Base-by-base conservation (phyloP, 2,888 invertebrate species). In the Scrobipalpa atriplicella region DNA sequence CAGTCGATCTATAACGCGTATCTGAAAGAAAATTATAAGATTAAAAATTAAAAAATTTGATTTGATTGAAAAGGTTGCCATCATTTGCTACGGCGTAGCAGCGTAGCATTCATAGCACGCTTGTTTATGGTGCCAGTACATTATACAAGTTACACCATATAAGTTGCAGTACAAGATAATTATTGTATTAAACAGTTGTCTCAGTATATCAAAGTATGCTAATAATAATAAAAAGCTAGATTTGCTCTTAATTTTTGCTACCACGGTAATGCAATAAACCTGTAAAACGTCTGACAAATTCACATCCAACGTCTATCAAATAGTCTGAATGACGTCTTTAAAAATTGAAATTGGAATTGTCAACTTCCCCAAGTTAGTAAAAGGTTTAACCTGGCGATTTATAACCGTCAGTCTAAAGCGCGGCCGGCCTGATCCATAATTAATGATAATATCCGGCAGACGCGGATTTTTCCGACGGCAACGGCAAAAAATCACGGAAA, bases 371-470 rank as follows among this genome's bases (percentile, higher is more conserved):
- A 38, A 62, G 43, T 62, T 60, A 60, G 58, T 65, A 69, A 68
- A 61, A 60, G 67, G 62, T 41, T 68, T 66, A 58, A 68, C 62
- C 77, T 81, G 78, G 68, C 75, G 74, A 84, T 89, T 87, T 83
- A 84, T 86, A 84, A 80, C 75, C 80, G 83, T 85, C 85, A 82
- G 54, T 21, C 54, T 56, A 75, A 75, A 80, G 80, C 62, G 81
- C 83, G 79, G 75, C 74, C 75, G 75, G 79, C 79, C 81, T 75
- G 85, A 85, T 90, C 85, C 86, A 91, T 92, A 92, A 92, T 92
- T 92, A 91, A 92, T 88, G 91, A 86, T 88, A 90, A 92, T 92
- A 87, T 92, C 93, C 92, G 90, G 80, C 82, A 77, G 83, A 80
- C 76, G 78, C 79, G 85, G 87, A 85, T 85, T 90, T 89, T 90